Conservation (phyloP, 1,140 invertebrate species). For the Tribolium madens region DNA sequence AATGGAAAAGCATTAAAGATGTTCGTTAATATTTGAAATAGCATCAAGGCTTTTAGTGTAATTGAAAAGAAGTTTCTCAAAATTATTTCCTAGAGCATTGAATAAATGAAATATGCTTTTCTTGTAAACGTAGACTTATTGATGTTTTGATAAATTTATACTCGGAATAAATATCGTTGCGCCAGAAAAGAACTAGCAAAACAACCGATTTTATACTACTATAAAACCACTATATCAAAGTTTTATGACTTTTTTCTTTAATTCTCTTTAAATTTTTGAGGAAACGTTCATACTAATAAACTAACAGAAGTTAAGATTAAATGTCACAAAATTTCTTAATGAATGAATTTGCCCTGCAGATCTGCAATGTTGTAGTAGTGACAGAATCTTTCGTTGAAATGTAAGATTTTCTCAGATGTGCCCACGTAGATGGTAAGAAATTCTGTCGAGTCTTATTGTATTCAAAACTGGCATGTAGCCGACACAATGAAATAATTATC, state of each 20-base stretch:
- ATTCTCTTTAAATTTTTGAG: not conserved
- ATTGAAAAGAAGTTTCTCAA: slow-evolving; percentile 1
- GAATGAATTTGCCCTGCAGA: not conserved
- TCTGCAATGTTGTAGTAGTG: not conserved
- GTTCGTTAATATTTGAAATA: slow-evolving; percentile 5
- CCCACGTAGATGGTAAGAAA: slow-evolving; percentile 4
- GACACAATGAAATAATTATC: slow-evolving; percentile 34
- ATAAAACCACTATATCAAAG: not conserved
- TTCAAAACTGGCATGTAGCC: slow-evolving; percentile 17
- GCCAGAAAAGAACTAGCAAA: not conserved
- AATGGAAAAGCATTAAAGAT: slow-evolving; percentile 6
- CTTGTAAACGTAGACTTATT: not conserved
- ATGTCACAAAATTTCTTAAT: not conserved
- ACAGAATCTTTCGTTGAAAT: not conserved
- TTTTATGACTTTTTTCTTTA: not conserved
- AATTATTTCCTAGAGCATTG: not conserved
- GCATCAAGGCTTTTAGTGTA: slow-evolving; percentile 15
- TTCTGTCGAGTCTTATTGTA: slow-evolving; percentile 11
- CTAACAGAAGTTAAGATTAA: no score
- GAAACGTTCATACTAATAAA: not conserved
- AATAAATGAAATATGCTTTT: not conserved
- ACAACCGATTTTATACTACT: not conserved
- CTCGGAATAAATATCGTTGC: not conserved
- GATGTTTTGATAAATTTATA: not conserved
- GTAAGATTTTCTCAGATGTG: not conserved